A percentile compares a stretch with the other conserved stretches of the same genome.
These are phyloP conservation scores for Brotula barbata DNA, from an alignment of 2,797 vertebrate species.

Conservation along the genomic window DNA sequence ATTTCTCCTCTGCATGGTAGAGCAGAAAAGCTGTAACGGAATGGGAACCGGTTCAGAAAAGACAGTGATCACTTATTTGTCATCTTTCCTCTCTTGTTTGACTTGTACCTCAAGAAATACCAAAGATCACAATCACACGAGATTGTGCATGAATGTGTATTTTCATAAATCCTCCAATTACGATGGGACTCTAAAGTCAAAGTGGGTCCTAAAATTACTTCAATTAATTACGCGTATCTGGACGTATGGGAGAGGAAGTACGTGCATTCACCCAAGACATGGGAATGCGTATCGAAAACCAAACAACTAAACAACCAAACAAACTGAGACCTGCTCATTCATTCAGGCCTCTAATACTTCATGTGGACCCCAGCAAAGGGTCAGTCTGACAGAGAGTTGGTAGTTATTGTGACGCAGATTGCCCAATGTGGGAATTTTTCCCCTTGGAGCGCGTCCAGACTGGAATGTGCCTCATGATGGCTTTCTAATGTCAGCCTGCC, in stretches of 20 bases:
- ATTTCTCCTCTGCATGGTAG: not conserved
- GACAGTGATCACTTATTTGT: not conserved
- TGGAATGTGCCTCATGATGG: conserved; percentile 47
- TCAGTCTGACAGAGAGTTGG: conserved; percentile 11
- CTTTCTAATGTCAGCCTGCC: conserved; percentile 48
- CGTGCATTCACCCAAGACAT: conserved; percentile 70
- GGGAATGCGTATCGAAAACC: conserved; percentile 67
- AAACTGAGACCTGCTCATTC: conserved; percentile 55
- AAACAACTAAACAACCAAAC: conserved; percentile 79
- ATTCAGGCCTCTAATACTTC: conserved; percentile 35
- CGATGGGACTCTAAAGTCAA: conserved; percentile 53
- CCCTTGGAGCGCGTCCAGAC: conserved; percentile 39
- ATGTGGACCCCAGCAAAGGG: conserved; percentile 17
- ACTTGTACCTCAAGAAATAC: conserved; percentile 22
- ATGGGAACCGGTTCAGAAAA: not conserved
- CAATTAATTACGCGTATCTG: conserved; percentile 75
- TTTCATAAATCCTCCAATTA: conserved; percentile 71
- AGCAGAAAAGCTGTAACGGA: not conserved
- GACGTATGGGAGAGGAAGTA: conserved; percentile 75
- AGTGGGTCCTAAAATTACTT: conserved; percentile 56
- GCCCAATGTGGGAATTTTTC: conserved; percentile 46
- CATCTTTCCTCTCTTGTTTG: conserved; percentile 11
- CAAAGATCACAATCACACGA: conserved; percentile 15
- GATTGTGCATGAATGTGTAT: conserved; percentile 66
- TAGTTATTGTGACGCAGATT: conserved; percentile 34